Base-by-base conservation (phyloP, 2,888 invertebrate genomes). In the Salpingus planirostris region DNA sequence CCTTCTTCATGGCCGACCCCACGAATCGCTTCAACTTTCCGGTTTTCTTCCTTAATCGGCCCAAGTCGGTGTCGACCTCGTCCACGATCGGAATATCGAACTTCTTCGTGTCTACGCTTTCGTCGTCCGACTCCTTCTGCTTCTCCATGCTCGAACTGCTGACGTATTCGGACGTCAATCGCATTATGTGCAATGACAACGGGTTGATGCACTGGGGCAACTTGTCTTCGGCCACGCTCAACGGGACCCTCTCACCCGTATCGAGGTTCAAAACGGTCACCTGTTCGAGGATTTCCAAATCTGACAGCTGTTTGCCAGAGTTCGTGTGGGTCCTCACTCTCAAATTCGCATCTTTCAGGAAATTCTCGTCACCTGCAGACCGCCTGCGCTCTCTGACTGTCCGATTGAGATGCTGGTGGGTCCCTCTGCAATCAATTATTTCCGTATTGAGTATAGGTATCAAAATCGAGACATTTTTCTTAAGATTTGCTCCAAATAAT, bases 221-320 rank as follows among this genome's bases (percentile, higher is more conserved):
- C 65, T 90, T 90, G 60, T 93, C 92, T 60, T 95, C 95, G 2
- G 95, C 93, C 52, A 87, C 83, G 58, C 90, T 92, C 37, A 96
- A 69, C n/a, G 95, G 92, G 49, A 95, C 83, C 47, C 86, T 76
- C 65, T 95, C 95, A 2, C 95, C 90, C 4, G 84, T 85, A 60
- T 85, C 85, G 36, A 85, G 67, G 66, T 85, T 85, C 56, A 83
- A 72, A 28, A 85, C 85, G 42, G 84, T 83, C 55, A 60, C 59
- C 69, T 90, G 88, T 63, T 91, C 89, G 41, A 95, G 70, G 47
- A 95, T 95, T 74, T 95, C 90, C 69, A 86, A 77, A 67, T 93
- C 92, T 5, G 87, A 81, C 34, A 93, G 73, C 48, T 80, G 81
- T 57, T 88, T 83, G 3, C 90, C 90, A 24, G 90, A 89, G 55